Evolutionary conservation across 2,888 invertebrate species (phyloP).

Genomic region (Acleris holmiana): DNA sequence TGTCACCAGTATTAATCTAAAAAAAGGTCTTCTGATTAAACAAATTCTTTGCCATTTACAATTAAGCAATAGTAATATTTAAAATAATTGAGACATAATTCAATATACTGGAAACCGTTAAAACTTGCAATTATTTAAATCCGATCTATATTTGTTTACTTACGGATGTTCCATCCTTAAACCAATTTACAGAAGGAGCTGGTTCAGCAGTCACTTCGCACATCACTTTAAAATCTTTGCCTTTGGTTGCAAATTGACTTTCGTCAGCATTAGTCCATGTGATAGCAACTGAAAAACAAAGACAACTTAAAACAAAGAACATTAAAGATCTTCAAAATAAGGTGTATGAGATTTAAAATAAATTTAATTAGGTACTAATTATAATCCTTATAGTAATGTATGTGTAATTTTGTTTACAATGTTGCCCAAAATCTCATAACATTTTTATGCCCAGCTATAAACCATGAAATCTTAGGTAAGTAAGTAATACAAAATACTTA

Average conservation of each 20-base stretch:
- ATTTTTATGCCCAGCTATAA: background rate
- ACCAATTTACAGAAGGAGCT: conserved; percentile 93
- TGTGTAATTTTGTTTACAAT: background rate
- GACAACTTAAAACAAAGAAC: background rate
- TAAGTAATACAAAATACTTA: conserved; percentile 47
- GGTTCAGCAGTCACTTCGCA: conserved; percentile 95
- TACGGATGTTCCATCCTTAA: conserved; percentile 89
- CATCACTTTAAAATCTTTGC: conserved; percentile 89
- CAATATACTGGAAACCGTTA: background rate
- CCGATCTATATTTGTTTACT: conserved; percentile 46
- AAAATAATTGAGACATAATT: background rate
- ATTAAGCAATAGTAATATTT: no score
- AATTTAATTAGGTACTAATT: no score
- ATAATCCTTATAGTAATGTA: no score
- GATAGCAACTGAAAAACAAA: conserved; percentile 87
- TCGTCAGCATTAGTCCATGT: conserved; percentile 94
- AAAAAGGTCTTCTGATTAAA: conserved; percentile 17
- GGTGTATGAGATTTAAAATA: no score
- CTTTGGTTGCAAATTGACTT: conserved; percentile 91
- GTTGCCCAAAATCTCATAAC: background rate
- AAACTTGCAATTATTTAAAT: no score
- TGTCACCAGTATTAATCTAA: conserved; percentile 87
- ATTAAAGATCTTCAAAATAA: no score
- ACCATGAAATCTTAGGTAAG: background rate
- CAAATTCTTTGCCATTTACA: background rate